Conservation (phyloP, 2,888 invertebrate genomes). For the Mimas tiliae region DNA sequence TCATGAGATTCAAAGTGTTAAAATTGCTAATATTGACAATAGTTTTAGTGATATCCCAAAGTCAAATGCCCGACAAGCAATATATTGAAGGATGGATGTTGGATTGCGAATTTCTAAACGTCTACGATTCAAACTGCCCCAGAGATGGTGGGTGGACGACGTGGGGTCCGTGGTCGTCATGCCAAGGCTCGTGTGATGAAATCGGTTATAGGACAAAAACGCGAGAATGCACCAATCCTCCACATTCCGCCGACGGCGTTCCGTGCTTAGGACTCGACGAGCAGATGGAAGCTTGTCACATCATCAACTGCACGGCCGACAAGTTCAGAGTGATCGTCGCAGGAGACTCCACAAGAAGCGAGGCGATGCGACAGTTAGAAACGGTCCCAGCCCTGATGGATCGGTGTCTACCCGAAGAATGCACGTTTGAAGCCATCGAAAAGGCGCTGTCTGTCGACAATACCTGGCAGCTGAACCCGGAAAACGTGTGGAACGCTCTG, state of each 20-base stretch:
- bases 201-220: constrained; percentile 66
- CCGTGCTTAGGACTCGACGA: constrained; percentile 69
- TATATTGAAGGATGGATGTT: constrained; percentile 68
- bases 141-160: constrained; percentile 79
- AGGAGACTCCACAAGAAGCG: constrained; percentile 61
- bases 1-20: neutral
- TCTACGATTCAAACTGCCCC: constrained; percentile 69
- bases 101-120: constrained; percentile 73
- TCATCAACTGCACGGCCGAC: constrained; percentile 68
- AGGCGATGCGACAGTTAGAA: constrained; percentile 68
- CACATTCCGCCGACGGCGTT: constrained; percentile 70
- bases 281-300: constrained; percentile 68
- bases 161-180: constrained; percentile 76
- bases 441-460: constrained; percentile 62
- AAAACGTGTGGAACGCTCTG: constrained; percentile 76
- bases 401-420: constrained; percentile 73
- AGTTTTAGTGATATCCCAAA: constrained; percentile 34
- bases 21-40: neutral
- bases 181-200: constrained; percentile 76
- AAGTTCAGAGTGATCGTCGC: constrained; percentile 67
- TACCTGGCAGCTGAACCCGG: constrained; percentile 72
- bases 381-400: constrained; percentile 70
- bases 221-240: constrained; percentile 74
- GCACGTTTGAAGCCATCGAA: constrained; percentile 73
- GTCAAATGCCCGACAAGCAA: constrained; percentile 61